Base-by-base conservation (phyloP, 2,797 vertebrate genomes). In the Anolis apletophallus region DNA sequence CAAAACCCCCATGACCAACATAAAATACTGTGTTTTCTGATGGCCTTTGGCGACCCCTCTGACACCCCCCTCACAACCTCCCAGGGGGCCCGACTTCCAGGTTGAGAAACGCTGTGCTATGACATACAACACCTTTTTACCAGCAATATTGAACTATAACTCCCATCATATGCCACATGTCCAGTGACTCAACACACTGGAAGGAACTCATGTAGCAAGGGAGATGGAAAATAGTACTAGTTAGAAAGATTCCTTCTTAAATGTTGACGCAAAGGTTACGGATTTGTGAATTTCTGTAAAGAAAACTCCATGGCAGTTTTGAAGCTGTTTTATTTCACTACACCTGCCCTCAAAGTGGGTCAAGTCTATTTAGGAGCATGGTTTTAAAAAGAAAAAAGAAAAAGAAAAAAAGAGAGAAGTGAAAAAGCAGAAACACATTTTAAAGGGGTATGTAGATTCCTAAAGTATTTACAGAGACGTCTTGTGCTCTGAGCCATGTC, bases 361-460 rank as follows among this genome's bases (percentile, higher is more conserved):
- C 81, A 88, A 77, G 78, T 67, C 19, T 81, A 14, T 52, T 52
- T 87, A 54, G 72, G 55, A 88, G 85, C 64, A 40, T 87, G 89
- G 85, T 84, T 84, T 84, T 87, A 88, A 54, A 83, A 73, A 78
- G 59, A 88, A 88, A 88, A 83, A 91, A 76, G 88, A 88, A 83
- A 91, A 76, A 76, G 88, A 73, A 40, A 84, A 85, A 77, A 87
- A 90, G 85, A 87, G 91, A 74, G 91, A 94, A 92, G 79, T 0
- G 80, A 91, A 92, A 94, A 88, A 68, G 68, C 50, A 81, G 76
- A 80, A 40, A 89, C 9, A 32, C 55, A 55, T n/a, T 40, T 93
- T 92, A 89, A 84, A 90, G 84, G 57, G 71, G n/a, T 81, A 82
- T 81, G 88, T 89, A 92, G 91, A 89, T 94, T 93, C 94, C 85